phyloP scores from a whole-genome alignment of 2,797 vertebrate species.

The Steatocranus sp. region DNA sequence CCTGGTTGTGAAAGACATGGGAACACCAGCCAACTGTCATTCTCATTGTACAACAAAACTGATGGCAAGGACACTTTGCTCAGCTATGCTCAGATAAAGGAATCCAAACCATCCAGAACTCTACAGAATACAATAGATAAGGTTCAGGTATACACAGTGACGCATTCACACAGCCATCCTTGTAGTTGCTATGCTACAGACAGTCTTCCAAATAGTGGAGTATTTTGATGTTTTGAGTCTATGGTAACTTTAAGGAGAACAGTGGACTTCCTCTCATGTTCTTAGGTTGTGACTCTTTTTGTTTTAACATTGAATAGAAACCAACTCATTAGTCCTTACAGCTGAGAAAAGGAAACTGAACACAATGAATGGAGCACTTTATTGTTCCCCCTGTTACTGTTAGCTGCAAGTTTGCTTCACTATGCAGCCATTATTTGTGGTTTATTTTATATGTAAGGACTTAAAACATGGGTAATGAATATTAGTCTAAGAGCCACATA shows the following conservation, averaged over 20 bases:
- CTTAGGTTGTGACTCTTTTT: background rate
- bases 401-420: background rate
- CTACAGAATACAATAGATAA: constrained; percentile 37
- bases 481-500: background rate
- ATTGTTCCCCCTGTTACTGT: background rate
- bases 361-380: background rate
- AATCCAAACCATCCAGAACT: constrained; percentile 48
- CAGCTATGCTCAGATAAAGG: background rate
- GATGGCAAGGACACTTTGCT: background rate
- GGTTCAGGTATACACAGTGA: background rate
- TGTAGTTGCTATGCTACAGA: constrained; percentile 40
- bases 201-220: constrained; percentile 22
- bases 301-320: constrained; percentile 11
- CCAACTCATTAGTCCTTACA: background rate
- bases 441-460: background rate
- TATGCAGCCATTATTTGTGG: background rate
- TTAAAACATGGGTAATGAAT: background rate
- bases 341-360: background rate
- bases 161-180: background rate
- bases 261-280: constrained; percentile 3
- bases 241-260: background rate
- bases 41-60: background rate
- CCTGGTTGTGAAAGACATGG: constrained; percentile 6
- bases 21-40: background rate
- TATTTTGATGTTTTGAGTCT: constrained; percentile 17